phyloP scores from a whole-genome alignment of 1,140 invertebrate genomes.

The Cotesia chilonis region DNA sequence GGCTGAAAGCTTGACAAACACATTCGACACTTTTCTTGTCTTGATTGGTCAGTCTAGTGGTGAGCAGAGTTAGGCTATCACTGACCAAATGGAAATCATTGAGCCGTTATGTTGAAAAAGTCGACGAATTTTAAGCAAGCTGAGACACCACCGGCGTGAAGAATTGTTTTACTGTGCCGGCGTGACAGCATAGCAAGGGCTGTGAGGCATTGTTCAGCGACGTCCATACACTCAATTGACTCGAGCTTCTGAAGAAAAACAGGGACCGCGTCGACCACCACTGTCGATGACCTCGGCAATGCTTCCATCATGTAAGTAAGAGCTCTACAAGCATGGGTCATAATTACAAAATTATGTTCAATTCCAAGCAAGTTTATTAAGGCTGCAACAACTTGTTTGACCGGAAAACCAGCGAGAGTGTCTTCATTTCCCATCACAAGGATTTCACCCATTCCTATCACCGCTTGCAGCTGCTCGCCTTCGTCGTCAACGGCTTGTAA shows the following conservation, averaged over 20 bases:
- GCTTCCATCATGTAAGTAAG: conserved; percentile 99
- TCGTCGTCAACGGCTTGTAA: conserved; percentile 95
- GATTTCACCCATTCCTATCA: conserved; percentile 98
- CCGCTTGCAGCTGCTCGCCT: conserved; percentile 95
- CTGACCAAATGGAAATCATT: conserved; percentile 93
- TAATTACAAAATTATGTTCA: conserved; percentile 99
- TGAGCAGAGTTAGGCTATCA: conserved; percentile 87
- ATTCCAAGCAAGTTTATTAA: conserved; percentile 87
- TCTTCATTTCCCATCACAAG: conserved; percentile 99
- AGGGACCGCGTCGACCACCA: conserved; percentile 96
- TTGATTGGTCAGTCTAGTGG: conserved; percentile 87
- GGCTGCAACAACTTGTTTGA: conserved; percentile 96
- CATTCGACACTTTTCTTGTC: conserved; percentile 98
- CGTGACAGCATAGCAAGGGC: conserved; percentile 96
- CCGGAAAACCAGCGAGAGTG: conserved; percentile 95
- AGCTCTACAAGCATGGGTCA: conserved; percentile 98
- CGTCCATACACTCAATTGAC: conserved; percentile 99
- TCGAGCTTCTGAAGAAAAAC: conserved; percentile 95
- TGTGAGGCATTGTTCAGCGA: conserved; percentile 95
- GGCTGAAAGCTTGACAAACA: conserved; percentile 94
- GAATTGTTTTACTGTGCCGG: conserved; percentile 94
- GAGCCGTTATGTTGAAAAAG: conserved; percentile 97
- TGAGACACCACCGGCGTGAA: conserved; percentile 92
- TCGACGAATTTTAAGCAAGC: conserved; percentile 96
- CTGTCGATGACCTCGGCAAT: conserved; percentile 92